Evolutionary conservation across 1,140 invertebrate genomes (phyloP).

Genomic region (Pararge aegeria): DNA sequence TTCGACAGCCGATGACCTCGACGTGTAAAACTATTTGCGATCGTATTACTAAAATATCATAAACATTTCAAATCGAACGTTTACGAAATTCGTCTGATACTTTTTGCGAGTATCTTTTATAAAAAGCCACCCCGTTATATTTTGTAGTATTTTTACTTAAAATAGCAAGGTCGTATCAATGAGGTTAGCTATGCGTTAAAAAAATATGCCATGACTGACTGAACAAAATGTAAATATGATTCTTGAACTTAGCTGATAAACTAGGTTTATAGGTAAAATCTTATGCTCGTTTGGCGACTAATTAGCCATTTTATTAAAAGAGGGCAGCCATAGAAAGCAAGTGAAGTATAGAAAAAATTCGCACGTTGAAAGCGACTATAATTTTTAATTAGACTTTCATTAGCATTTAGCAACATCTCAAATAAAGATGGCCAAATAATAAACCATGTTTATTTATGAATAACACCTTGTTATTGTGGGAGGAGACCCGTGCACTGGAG

Average conservation of each 20-base stretch:
- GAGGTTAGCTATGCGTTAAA: no score
- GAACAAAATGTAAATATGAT: not conserved
- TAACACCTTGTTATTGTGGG: no score
- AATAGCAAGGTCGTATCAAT: no score
- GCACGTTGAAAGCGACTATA: slow-evolving; percentile 22
- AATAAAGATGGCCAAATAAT: no score
- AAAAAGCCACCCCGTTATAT: no score
- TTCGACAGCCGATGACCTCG: slow-evolving; percentile 31
- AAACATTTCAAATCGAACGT: slow-evolving; percentile 8
- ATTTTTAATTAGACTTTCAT: slow-evolving; percentile 24
- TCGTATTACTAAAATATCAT: not conserved
- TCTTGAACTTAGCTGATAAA: not conserved
- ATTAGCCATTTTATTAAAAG: not conserved
- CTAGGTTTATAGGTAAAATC: not conserved
- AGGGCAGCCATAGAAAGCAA: slow-evolving; percentile 6
- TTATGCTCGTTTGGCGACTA: not conserved
- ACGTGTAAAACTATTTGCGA: slow-evolving; percentile 25
- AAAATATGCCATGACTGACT: not conserved
- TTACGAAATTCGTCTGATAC: slow-evolving; percentile 7
- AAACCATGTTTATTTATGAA: no score
- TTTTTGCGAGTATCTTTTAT: not conserved
- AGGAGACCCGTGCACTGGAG: no score
- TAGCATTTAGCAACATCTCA: not conserved
- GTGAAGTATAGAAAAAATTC: slow-evolving; percentile 11
- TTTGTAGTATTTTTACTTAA: no score